phyloP scores from a whole-genome alignment of 1,140 invertebrate genomes.

The Homarus americanus region DNA sequence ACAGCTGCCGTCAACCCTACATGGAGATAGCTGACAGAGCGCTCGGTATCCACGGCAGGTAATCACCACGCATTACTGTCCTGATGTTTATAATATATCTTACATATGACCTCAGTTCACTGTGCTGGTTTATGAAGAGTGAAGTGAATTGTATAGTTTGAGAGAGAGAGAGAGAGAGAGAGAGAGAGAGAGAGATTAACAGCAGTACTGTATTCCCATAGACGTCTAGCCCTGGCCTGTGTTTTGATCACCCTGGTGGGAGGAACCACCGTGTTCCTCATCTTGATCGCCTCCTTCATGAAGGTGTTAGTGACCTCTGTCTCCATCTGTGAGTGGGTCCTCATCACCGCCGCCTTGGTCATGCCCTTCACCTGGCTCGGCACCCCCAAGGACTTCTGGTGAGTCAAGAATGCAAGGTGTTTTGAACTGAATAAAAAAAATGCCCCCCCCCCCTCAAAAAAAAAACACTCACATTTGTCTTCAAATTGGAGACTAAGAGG shows the following conservation, averaged over 20 bases:
- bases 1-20: constrained; percentile 6
- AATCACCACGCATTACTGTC: too few species aligned
- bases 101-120: background rate
- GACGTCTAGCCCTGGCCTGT: constrained; percentile 37
- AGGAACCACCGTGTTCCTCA: constrained; percentile 84
- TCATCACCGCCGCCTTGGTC: constrained; percentile 82
- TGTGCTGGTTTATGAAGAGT: background rate
- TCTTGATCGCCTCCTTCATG: constrained; percentile 84
- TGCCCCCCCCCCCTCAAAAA: too few species aligned
- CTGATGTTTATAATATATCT: background rate
- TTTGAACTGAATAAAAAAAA: too few species aligned
- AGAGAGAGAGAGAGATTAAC: background rate
- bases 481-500: too few species aligned
- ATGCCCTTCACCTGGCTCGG: constrained; percentile 85
- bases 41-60: background rate
- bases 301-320: constrained; percentile 78
- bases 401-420: constrained; percentile 75
- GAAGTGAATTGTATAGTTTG: background rate
- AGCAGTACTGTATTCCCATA: background rate
- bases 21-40: constrained; percentile 39
- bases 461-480: too few species aligned
- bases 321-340: constrained; percentile 82
- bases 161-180: constrained; percentile 19
- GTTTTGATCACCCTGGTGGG: constrained; percentile 80
- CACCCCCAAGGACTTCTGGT: constrained; percentile 87